Evolutionary conservation across 2,797 vertebrate genomes (phyloP), one percentile per base, ranked within the genome.

Genomic region (Rousettus madagascariensis): DNA sequence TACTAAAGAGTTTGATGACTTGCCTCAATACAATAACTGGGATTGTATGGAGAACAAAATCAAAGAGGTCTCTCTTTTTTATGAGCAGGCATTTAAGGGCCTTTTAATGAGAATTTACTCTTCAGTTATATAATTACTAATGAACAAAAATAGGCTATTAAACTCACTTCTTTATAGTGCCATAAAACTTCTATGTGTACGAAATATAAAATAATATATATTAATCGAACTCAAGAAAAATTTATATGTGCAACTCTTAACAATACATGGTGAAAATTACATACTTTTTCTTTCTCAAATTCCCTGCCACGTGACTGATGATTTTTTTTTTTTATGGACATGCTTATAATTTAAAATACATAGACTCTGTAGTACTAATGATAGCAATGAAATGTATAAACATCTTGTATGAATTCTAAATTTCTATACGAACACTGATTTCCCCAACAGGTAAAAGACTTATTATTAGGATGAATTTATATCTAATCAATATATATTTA

Each of bases 71-170:
- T 90, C 88, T 96, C 71, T 72, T 95, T 94, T 98, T 95, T 95
- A 96, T 85, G 85, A 93, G 94, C 57, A 97, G 75, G 71, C 96
- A 96, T 95, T 97, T 97, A 97, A 95, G 46, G 71, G 79, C 46
- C 53, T 96, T 96, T 95, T 97, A 97, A 97, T 94, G 94, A 97
- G 96, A 97, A 97, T 97, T 96, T 97, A 90, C 94, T 96, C 89
- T 96, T 96, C 90, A 95, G 92, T 94, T 94, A 97, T 97, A 95
- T 93, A 98, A 96, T 97, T 95, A 98, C 92, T 97, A 97, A 97
- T 96, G 95, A 97, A 97, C 92, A 96, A 97, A 97, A 95, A 95
- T 87, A 94, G 77, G 55, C 80, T 84, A 97, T 97, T 97, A 97
- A 97, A 94, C 28, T 94, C 51, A 87, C 69, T 97, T 95, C 83